phyloP scores from a whole-genome alignment of 1,140 invertebrate species.

The Brachionus asplanchnoidis region DNA sequence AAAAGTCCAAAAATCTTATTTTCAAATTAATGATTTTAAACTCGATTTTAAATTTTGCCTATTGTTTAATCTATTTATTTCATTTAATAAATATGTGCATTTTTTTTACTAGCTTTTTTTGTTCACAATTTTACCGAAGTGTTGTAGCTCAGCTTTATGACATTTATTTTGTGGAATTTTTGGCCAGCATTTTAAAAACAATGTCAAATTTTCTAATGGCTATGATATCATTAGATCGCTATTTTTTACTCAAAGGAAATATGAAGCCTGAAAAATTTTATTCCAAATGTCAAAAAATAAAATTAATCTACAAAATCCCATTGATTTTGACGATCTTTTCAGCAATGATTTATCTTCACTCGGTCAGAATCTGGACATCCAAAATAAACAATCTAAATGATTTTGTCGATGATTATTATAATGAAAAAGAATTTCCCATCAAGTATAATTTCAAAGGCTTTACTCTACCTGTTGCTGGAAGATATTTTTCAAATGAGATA shows the following conservation, averaged over 20 bases:
- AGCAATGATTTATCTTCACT: neutral
- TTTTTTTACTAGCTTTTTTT: neutral
- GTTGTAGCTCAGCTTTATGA: conserved; percentile 1
- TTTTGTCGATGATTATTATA: neutral
- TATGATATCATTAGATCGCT: neutral
- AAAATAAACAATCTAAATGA: neutral
- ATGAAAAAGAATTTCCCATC: neutral
- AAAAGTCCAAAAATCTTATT: neutral
- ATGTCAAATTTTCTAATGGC: neutral
- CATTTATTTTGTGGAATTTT: neutral
- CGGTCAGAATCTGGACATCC: neutral
- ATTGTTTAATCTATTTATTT: neutral
- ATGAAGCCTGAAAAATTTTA: neutral
- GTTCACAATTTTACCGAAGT: neutral
- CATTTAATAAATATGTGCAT: neutral
- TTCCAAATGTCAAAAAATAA: neutral
- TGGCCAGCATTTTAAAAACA: neutral
- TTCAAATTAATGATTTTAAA: neutral
- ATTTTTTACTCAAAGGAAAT: neutral
- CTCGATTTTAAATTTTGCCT: neutral
- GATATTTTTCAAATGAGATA: neutral
- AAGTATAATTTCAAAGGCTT: neutral
- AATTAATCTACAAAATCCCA: neutral
- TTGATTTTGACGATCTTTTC: neutral
- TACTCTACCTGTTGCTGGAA: neutral